Base-by-base conservation (phyloP, 1,140 invertebrate genomes). In the Acromyrmex heyeri region DNA sequence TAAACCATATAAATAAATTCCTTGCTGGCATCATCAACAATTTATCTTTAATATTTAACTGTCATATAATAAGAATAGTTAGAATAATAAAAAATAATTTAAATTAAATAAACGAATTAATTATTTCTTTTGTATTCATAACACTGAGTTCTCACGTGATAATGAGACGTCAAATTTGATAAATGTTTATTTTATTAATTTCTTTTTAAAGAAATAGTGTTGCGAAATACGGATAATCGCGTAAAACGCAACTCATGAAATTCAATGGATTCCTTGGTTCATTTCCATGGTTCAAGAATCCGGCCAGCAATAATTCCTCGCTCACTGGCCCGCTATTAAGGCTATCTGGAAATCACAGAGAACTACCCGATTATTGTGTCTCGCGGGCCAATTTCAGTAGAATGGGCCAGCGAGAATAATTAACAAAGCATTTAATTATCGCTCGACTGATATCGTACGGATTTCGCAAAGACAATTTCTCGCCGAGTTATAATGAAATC, bases 371-470 rank as follows among this genome's bases (percentile, higher is more conserved):
- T 88, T 89, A 88, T 90, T 89, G 82, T 86, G 64, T 87, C 59
- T 75, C 70, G 30, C 34, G 48, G 55, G 24, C 72, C 73, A 86
- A 90, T 89, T 88, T 76, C n/a, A 55, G 65, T 86, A 50, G 75
- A 85, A 73, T 72, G 53, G 78, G 59, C 77, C 48, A 64, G n/a
- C 57, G 57, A 67, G 61, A 72, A 81, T 85, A 90, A 90, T 90
- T 90, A 90, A 76, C 78, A 86, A 77, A 87, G 73, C 75, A 76
- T 69, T 88, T 88, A 86, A 91, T 90, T 88, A 83, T 85, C 59
- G 69, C 44, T n/a, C 83, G 61, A 62, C 27, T 55, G 50, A 57
- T 82, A 81, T 88, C 62, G 57, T 67, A 30, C 21, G 72, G 34
- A 65, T 67, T 89, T 55, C 59, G 55, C 44, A 72, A 75, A 57